These are phyloP conservation scores for Odontophorus gujanensis DNA, from an alignment of 2,113 vertebrate genomes.

Conservation along the genomic window DNA sequence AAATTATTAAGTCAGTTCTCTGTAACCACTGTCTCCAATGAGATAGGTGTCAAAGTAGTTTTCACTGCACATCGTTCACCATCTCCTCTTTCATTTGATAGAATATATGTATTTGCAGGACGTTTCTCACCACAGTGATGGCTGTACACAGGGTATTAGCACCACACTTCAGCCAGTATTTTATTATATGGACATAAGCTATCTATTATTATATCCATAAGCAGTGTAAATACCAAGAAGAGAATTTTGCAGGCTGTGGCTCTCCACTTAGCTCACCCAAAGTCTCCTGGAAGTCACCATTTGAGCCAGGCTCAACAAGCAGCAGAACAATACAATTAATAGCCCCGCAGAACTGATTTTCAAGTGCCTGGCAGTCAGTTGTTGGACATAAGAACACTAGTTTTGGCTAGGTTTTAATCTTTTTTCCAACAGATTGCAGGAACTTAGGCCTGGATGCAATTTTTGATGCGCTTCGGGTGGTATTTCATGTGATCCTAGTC, in stretches of 20 bases:
- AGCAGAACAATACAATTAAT: not conserved
- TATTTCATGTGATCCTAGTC: conserved; percentile 38
- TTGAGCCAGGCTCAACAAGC: no score
- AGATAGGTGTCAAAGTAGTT: conserved; percentile 27
- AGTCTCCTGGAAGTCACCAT: not conserved
- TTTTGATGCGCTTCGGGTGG: not conserved
- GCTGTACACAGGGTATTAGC: not conserved
- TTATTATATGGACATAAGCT: not conserved
- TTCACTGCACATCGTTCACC: not conserved
- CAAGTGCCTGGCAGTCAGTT: not conserved
- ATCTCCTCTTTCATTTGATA: not conserved
- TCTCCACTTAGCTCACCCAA: not conserved
- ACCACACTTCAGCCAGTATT: not conserved
- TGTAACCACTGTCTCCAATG: not conserved
- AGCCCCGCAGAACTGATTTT: not conserved
- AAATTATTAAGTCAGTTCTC: conserved; percentile 57
- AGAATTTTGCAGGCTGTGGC: not conserved
- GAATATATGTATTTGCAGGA: not conserved
- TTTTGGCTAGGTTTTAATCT: conserved; percentile 7
- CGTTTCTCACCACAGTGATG: not conserved
- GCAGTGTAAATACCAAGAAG: not conserved
- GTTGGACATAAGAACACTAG: not conserved
- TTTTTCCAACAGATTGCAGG: conserved; percentile 7
- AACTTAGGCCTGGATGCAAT: conserved; percentile 10
- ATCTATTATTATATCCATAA: not conserved